phyloP scores from a whole-genome alignment of 2,113 vertebrate genomes.

The Dicerorhinus sumatrensis region DNA sequence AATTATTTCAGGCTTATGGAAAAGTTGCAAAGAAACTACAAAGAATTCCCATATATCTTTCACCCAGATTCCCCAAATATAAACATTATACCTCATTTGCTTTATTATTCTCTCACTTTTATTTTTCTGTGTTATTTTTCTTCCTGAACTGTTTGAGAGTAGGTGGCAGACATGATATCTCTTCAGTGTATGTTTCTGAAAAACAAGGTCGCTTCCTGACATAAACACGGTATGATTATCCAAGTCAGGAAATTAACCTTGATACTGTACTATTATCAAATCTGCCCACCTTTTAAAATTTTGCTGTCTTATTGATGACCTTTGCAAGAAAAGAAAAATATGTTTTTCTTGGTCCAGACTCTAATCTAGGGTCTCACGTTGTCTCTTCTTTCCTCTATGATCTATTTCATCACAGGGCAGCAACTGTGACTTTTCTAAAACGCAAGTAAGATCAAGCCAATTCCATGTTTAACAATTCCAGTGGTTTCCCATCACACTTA shows the following conservation, averaged over 20 bases:
- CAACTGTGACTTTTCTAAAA: background rate
- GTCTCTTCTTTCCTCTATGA: background rate
- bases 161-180: background rate
- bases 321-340: background rate
- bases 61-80: too few relatives aligned
- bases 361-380: background rate
- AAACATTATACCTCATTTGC: too few relatives aligned
- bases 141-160: background rate
- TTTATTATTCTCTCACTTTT: background rate
- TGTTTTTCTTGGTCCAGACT: background rate
- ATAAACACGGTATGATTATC: background rate
- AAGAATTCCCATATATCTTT: too few relatives aligned
- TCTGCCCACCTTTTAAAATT: background rate
- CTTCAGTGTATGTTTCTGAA: background rate
- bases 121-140: background rate
- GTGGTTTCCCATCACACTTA: background rate
- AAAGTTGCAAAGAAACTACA: too few relatives aligned
- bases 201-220: background rate
- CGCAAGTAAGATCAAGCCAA: background rate
- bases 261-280: background rate
- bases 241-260: background rate
- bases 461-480: background rate
- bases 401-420: background rate
- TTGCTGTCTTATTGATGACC: background rate
- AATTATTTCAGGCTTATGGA: too few relatives aligned